Base-by-base conservation (phyloP, 2,797 vertebrate species). In the Melanotaenia boesemani region DNA sequence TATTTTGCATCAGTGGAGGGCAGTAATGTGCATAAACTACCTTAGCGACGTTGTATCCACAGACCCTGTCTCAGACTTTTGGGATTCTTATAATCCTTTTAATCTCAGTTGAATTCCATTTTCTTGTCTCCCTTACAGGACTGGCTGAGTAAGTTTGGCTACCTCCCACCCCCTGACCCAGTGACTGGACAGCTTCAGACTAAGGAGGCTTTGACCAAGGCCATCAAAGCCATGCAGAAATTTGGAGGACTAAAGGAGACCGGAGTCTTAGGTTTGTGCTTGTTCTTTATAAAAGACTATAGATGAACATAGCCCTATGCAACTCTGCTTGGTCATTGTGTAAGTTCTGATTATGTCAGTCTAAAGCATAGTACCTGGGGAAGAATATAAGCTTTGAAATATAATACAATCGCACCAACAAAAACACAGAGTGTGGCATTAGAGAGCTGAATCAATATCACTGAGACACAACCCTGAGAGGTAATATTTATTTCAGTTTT, bases 111-210 rank as follows among this genome's bases (percentile, higher is more conserved):
- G 28, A 82, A 59, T 77, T 71, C 69, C 50, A 37, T 78, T 41
- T 39, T 72, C 1, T 52, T 69, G 65, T 82, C 68, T 77, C 39
- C 30, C 44, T 34, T 79, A 44, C 89, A 99, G 98, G 97, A 97
- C 88, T 99, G 98, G 98, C 93, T 99, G 90, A 98, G 93, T 55
- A 97, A 93, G 81, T 99, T 98, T 37, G 98, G 98, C 37, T 99
- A 99, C 86, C 96, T 99, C 79, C 97, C 96, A 0, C 95, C 96
- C 0, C 91, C 96, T 0, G 96, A 97, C 79, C 96, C 96, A 0
- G 86, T 95, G 20, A 95, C 96, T 0, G 97, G 97, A 41, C 97
- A 95, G 76, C 95, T 97, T 41, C 97, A 96, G 93, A 98, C 96
- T 0, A 97, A 96, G 83, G 97, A 98, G 90, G 96, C 97, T 16